Evolutionary conservation across 2,888 invertebrate genomes (phyloP).

Genomic region (Prenolepis imparis): DNA sequence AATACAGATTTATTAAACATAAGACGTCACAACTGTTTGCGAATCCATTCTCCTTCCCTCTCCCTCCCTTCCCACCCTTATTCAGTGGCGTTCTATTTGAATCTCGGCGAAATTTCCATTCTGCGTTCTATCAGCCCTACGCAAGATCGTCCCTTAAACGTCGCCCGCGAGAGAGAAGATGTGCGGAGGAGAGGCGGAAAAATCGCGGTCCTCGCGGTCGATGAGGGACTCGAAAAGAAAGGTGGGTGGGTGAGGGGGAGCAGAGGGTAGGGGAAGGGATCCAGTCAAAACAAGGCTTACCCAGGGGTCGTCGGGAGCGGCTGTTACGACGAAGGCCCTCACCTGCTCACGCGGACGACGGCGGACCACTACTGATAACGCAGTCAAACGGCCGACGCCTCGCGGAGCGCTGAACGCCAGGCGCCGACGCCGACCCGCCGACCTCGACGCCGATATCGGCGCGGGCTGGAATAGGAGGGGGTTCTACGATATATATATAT

Average conservation of each 20-base stretch:
- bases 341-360: slow-evolving; percentile 55
- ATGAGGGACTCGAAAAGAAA: slow-evolving; percentile 26
- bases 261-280: background rate
- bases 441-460: slow-evolving; percentile 9
- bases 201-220: slow-evolving; percentile 40
- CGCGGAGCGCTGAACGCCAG: slow-evolving; percentile 44
- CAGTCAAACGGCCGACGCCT: slow-evolving; percentile 55
- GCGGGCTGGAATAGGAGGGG: background rate
- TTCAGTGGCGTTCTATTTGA: slow-evolving; percentile 38
- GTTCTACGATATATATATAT: background rate
- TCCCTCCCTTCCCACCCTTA: background rate
- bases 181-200: background rate
- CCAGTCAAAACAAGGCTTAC: slow-evolving; percentile 59
- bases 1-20: slow-evolving; percentile 52
- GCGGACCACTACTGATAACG: slow-evolving; percentile 59
- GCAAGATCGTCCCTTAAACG: background rate
- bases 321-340: slow-evolving; percentile 42
- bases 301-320: slow-evolving; percentile 56
- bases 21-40: slow-evolving; percentile 14
- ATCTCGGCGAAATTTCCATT: slow-evolving; percentile 37
- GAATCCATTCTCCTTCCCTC: background rate
- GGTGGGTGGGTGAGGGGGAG: background rate
- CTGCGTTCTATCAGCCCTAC: slow-evolving; percentile 34
- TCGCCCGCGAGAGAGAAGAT: background rate
- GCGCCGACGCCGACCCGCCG: slow-evolving; percentile 48